phyloP scores from a whole-genome alignment of 2,113 vertebrate species.

The human (Homo sapiens) region GRCh38 chr15:83848501-83849000 shows the following conservation, averaged over 20 bases:
- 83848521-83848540: slow-evolving; percentile 59
- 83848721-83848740: background rate
- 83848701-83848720: background rate
- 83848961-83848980: background rate
- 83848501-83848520: slow-evolving; percentile 36
- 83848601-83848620: slow-evolving; percentile 44
- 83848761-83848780: background rate
- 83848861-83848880: background rate
- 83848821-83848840: background rate
- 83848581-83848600: slow-evolving; percentile 61
- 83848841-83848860: background rate
- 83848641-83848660: background rate
- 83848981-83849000: background rate
- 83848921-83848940: background rate
- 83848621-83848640: background rate
- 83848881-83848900: background rate
- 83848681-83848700: background rate
- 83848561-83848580: slow-evolving; percentile 46
- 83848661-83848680: background rate
- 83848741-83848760: background rate
- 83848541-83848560: slow-evolving; percentile 64
- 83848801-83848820: background rate
- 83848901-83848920: background rate
- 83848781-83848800: background rate
- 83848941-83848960: background rate